Evolutionary conservation across 2,113 vertebrate species (phyloP), one percentile per base, ranked within the genome.

Genomic region (Sakesphorus luctuosus): DNA sequence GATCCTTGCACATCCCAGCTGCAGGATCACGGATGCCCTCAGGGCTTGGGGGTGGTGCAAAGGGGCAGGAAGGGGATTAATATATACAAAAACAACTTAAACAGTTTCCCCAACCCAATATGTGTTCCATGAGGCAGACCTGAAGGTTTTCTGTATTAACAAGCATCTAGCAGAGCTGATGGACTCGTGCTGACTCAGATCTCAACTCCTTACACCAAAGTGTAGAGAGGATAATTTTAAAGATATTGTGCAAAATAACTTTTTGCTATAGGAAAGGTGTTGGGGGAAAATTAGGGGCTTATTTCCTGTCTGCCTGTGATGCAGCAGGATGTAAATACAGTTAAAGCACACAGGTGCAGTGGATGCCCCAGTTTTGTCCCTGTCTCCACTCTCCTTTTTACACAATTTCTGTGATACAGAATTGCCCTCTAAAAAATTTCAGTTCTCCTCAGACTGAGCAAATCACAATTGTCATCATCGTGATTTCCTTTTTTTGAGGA

Each of bases 1-100:
- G 44, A 33, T 75, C 43, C 61, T 1, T 2, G 25, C 52, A 18
- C 17, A 35, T 49, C 43, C 28, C 5, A 4, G 1, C 59, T 81
- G 36, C 0, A 1, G 68, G 40, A 35, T 13, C 36, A 9, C 3
- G 23, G 44, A 18, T 56, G 11, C 17, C 18, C 36, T 14, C 18
- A 52, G 76, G 53, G 53, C 16, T 65, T 65, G 63, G 11, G 23
- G 4, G 13, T 26, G 29, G 3, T 2, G 5, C 23, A 73, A 35
- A 80, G 50, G 68, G 49, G 13, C 19, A 77, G 4, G n/a, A 26
- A 61, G 3, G 33, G 35, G 43, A 53, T 31, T 38, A 59, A 78
- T 84, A 35, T 8, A 13, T 4, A 29, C 2, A 2, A 8, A 31
- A 5, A 7, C 33, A 50, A 50, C 14, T 50, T 5, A 63, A 94